These are phyloP conservation scores for Pygoscelis antarcticus DNA, from an alignment of 2,113 vertebrate genomes.

Conservation along the genomic window DNA sequence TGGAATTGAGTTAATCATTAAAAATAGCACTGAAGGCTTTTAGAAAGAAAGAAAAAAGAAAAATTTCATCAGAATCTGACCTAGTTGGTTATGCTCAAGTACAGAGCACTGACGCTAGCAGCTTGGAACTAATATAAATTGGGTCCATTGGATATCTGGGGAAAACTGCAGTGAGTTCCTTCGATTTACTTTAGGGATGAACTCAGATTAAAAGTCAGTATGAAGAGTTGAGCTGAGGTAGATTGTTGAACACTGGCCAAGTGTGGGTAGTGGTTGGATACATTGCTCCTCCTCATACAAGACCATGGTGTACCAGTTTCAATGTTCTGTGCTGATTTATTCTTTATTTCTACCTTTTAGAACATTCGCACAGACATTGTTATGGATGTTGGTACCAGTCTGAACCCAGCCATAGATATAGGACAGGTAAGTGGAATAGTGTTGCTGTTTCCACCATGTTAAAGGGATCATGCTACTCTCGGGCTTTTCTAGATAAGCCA, in stretches of 20 bases:
- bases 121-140: not conserved
- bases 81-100: not conserved
- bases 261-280: not conserved
- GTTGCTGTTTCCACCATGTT: not conserved
- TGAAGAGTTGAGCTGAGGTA: not conserved
- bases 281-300: not conserved
- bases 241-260: not conserved
- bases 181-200: not conserved
- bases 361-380: conserved; percentile 92
- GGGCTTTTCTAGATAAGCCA: not conserved
- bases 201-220: not conserved
- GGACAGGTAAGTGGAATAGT: conserved; percentile 85
- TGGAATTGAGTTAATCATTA: conserved; percentile 1
- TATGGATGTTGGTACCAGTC: conserved; percentile 94
- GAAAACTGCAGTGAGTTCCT: not conserved
- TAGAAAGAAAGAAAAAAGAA: not conserved
- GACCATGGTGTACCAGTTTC: not conserved
- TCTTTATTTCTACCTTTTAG: conserved; percentile 66
- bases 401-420: conserved; percentile 96
- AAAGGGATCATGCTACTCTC: not conserved
- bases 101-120: not conserved
- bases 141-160: not conserved
- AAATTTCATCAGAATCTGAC: not conserved
- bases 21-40: not conserved
- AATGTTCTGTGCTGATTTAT: not conserved